Percentiles rank a stretch among this genome's conserved stretches.
Conservation (phyloP, 2,113 vertebrate genomes). For the Corythoichthys intestinalis region DNA sequence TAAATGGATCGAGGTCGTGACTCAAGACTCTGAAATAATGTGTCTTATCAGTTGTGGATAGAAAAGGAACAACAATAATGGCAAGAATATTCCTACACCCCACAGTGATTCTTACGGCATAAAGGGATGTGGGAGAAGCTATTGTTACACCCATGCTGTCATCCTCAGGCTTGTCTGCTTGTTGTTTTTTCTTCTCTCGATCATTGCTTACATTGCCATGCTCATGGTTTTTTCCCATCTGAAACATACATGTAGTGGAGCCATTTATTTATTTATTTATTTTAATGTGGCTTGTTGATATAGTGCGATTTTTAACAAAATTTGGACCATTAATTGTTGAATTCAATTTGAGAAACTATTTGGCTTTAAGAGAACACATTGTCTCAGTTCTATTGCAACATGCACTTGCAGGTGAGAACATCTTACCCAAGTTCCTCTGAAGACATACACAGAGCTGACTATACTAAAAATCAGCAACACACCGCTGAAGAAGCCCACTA, state of each 20-base stretch:
- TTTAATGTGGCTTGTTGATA: background rate
- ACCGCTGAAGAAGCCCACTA: slow-evolving; percentile 12
- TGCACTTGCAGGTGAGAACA: background rate
- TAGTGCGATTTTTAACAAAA: background rate
- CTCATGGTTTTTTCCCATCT: slow-evolving; percentile 13
- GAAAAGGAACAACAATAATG: background rate
- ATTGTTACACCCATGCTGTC: background rate
- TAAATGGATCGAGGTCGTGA: slow-evolving; percentile 63
- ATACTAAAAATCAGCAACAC: slow-evolving; percentile 64
- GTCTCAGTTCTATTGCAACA: background rate
- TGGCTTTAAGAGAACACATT: background rate
- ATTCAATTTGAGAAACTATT: background rate
- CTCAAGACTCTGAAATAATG: slow-evolving; percentile 58
- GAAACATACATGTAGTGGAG: background rate
- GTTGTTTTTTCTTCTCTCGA: slow-evolving; percentile 17
- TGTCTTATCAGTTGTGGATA: slow-evolving; percentile 4
- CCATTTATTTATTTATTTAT: background rate
- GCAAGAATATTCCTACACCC: background rate
- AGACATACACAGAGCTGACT: slow-evolving; percentile 53
- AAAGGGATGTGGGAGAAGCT: slow-evolving; percentile 44
- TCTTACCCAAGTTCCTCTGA: slow-evolving; percentile 64
- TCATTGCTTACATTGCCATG: background rate
- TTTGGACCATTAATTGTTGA: background rate
- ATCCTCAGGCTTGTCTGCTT: background rate
- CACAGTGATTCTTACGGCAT: slow-evolving; percentile 47